Conservation (phyloP, 2,113 vertebrate species). For the Choloepus hoffmanni region DNA sequence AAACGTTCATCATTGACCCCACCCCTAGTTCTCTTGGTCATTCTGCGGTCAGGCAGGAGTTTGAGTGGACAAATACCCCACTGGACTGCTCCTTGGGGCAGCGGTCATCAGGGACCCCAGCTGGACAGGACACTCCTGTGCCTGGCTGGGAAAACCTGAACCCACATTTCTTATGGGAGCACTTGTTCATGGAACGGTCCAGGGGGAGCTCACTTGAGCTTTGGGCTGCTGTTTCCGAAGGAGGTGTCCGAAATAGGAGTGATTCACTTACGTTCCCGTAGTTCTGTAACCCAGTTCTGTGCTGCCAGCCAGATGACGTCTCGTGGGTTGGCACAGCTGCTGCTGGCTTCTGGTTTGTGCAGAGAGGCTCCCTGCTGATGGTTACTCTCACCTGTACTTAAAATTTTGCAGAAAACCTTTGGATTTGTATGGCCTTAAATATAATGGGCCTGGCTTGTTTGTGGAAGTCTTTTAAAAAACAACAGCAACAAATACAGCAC, state of each 20-base stretch:
- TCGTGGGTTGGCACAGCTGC: not conserved
- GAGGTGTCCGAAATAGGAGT: rapidly evolving
- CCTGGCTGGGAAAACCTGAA: not conserved
- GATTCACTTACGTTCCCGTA: not conserved
- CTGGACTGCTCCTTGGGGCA: not conserved
- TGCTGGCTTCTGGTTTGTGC: not conserved
- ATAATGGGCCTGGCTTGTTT: rapidly evolving
- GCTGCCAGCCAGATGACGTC: not conserved
- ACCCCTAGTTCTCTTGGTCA: not conserved
- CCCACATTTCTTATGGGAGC: not conserved
- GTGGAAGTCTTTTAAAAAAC: not conserved
- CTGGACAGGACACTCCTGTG: not conserved
- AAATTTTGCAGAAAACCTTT: not conserved
- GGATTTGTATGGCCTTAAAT: not conserved
- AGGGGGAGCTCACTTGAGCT: rapidly evolving
- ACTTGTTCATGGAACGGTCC: rapidly evolving
- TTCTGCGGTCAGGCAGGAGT: not conserved
- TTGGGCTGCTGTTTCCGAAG: not conserved
- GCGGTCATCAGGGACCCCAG: not conserved
- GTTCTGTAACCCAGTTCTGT: not conserved
- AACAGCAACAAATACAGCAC: not conserved
- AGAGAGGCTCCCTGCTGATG: not conserved
- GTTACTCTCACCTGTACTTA: not conserved
- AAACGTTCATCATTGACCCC: not conserved
- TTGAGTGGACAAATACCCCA: no score